These are phyloP conservation scores for Meandrina meandrites DNA, from an alignment of 92 coral and sea anemone species.

Conservation along the genomic window DNA sequence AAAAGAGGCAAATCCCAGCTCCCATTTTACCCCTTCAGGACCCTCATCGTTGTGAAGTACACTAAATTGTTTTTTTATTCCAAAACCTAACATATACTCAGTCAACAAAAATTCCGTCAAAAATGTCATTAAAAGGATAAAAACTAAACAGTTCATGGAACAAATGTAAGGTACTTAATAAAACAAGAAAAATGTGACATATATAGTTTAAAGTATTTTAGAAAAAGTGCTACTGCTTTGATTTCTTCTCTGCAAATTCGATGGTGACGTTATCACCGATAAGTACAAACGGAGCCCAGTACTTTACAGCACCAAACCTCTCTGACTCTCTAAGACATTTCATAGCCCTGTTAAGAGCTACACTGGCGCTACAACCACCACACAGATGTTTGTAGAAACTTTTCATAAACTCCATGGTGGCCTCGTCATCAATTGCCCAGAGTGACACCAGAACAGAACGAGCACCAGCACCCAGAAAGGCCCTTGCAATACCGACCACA, in stretches of 20 bases:
- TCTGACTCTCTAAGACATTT: neutral
- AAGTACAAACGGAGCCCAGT: neutral
- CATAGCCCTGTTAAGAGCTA: neutral
- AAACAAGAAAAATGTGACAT: too few species aligned
- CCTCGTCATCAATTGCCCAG: constrained; percentile 32
- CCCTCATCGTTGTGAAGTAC: too few species aligned
- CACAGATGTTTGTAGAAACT: neutral
- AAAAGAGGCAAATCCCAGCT: too few species aligned
- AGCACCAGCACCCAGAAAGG: constrained; percentile 32
- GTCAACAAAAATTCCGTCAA: too few species aligned
- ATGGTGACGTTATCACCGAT: neutral
- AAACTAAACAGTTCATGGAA: too few species aligned
- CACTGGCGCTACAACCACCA: neutral
- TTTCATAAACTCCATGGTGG: constrained; percentile 21
- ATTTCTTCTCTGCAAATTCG: neutral
- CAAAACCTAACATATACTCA: too few species aligned
- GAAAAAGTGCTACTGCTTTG: too few species aligned
- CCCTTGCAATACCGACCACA: constrained; percentile 27
- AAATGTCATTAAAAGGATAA: too few species aligned
- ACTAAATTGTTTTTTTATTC: too few species aligned
- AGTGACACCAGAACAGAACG: constrained; percentile 38
- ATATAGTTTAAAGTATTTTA: too few species aligned
- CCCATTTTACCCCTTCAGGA: too few species aligned
- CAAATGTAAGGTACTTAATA: too few species aligned
- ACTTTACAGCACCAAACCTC: neutral